Conservation (phyloP, 2,113 vertebrate species). For the Accipiter virgatus region DNA sequence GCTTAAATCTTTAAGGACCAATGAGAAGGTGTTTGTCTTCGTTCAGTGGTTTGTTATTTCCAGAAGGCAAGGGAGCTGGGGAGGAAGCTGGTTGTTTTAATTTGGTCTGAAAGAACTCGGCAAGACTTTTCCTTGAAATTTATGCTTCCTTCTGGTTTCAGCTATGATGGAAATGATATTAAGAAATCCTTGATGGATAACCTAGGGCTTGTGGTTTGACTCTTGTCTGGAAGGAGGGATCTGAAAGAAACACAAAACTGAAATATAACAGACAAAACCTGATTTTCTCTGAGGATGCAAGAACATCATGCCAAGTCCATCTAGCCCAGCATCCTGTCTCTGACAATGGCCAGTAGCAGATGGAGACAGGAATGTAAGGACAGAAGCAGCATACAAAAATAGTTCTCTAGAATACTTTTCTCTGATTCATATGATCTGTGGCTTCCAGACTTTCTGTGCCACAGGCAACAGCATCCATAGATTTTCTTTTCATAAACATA, state of each 20-base stretch:
- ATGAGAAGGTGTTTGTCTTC: background rate
- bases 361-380: background rate
- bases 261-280: background rate
- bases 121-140: background rate
- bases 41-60: slow-evolving; percentile 5
- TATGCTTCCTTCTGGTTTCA: slow-evolving; percentile 15
- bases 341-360: background rate
- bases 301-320: background rate
- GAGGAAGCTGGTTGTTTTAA: slow-evolving; percentile 38
- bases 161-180: slow-evolving; percentile 28
- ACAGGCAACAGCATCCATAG: background rate
- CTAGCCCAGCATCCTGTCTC: background rate
- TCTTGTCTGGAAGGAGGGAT: background rate
- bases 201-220: slow-evolving; percentile 4
- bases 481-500: background rate
- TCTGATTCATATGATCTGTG: background rate
- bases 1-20: background rate
- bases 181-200: slow-evolving; percentile 44
- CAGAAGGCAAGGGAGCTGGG: slow-evolving; percentile 19
- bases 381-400: background rate
- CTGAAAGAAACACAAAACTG: background rate
- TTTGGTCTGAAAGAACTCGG: slow-evolving; percentile 31
- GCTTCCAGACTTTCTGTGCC: background rate
- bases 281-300: background rate
- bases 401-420: background rate